These are phyloP conservation scores for Ictalurus furcatus DNA, from an alignment of 2,113 vertebrate species.

Conservation along the genomic window DNA sequence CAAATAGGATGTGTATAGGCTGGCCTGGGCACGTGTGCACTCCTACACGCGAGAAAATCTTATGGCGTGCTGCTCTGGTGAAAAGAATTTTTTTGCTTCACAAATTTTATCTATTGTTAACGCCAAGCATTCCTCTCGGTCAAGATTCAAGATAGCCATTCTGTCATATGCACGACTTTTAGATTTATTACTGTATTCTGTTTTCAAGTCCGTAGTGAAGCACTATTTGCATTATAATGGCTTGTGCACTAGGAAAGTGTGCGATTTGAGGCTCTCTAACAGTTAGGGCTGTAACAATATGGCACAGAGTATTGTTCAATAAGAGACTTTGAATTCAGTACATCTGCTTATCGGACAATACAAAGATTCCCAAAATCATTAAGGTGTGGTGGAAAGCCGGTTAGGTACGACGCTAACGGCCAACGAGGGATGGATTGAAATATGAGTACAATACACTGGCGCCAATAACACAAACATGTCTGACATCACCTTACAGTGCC, in stretches of 20 bases:
- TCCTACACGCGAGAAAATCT: background rate
- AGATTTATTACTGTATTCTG: background rate
- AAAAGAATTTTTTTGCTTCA: background rate
- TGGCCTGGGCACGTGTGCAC: background rate
- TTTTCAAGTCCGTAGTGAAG: too few species aligned
- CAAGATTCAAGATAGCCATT: background rate
- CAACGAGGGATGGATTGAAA: too few species aligned
- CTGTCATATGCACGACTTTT: background rate
- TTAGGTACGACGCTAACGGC: background rate
- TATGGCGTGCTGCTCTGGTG: background rate
- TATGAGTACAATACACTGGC: background rate
- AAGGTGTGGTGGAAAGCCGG: background rate
- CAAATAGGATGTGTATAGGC: background rate
- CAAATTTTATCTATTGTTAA: background rate
- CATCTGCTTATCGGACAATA: too few species aligned
- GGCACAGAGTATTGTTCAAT: too few species aligned
- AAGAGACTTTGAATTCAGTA: too few species aligned
- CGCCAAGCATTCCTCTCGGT: background rate
- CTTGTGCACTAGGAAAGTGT: too few species aligned
- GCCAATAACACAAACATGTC: background rate
- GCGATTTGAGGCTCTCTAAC: too few species aligned
- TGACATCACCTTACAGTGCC: background rate
- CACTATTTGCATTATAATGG: too few species aligned
- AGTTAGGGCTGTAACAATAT: too few species aligned
- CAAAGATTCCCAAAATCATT: background rate